Evolutionary conservation across 2,888 invertebrate genomes (phyloP).

Genomic region (Mythimna impura): DNA sequence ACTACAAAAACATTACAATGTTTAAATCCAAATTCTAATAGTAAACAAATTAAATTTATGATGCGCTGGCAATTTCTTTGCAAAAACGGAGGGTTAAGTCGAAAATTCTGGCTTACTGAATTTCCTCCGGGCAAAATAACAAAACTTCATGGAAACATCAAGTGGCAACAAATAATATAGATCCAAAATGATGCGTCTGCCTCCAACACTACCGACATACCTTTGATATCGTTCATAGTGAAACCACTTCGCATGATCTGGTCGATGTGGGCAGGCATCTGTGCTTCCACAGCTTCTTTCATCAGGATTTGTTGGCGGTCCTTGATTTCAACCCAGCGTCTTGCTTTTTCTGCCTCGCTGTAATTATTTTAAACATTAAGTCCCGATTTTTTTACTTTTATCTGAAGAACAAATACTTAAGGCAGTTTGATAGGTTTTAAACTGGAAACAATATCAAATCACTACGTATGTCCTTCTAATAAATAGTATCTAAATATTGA

Average conservation of each 20-base stretch:
- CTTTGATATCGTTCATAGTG: slow-evolving; percentile 98
- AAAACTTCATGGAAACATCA: slow-evolving; percentile 13
- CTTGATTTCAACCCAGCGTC: slow-evolving; percentile 97
- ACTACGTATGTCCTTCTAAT: background rate
- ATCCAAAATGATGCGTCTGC: background rate
- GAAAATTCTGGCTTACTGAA: slow-evolving; percentile 14
- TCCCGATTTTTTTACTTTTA: background rate
- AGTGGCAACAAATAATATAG: background rate
- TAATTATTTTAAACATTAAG: background rate
- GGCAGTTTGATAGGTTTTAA: background rate
- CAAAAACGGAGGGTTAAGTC: background rate
- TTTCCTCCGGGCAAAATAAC: background rate
- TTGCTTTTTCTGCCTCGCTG: slow-evolving; percentile 95
- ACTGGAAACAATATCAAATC: background rate
- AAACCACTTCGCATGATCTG: slow-evolving; percentile 97
- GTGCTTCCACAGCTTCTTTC: slow-evolving; percentile 93
- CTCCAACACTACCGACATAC: slow-evolving; percentile 75
- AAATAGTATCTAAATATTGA: background rate
- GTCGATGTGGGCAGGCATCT: slow-evolving; percentile 95
- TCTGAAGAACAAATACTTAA: background rate
- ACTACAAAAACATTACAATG: too few relatives aligned
- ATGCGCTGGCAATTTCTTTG: too few relatives aligned
- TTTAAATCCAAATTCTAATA: too few relatives aligned
- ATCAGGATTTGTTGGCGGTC: slow-evolving; percentile 95
- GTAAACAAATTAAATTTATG: too few relatives aligned